Conservation (phyloP, 2,797 vertebrate species). For the Trichosurus vulpecula region DNA sequence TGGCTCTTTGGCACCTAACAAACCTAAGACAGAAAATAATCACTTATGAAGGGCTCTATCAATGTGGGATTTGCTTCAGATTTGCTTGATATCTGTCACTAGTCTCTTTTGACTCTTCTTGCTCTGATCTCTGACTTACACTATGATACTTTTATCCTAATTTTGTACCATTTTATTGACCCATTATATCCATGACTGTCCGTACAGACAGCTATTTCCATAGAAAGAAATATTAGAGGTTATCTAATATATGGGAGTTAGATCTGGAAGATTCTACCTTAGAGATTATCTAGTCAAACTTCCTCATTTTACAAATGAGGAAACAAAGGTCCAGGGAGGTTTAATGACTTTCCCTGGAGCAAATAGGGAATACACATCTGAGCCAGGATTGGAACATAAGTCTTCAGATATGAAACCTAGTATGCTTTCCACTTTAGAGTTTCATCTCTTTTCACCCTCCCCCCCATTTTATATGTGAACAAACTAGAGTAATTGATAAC, state of each 20-base stretch:
- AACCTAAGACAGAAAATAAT: neutral
- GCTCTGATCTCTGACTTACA: neutral
- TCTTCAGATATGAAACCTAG: neutral
- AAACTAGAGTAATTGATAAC: neutral
- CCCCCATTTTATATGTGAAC: neutral
- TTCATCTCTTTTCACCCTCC: neutral
- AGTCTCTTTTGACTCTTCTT: neutral
- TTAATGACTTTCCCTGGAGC: neutral
- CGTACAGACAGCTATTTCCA: neutral
- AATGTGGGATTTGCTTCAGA: neutral
- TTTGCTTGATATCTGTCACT: neutral
- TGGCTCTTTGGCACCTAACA: neutral
- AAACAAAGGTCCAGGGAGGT: neutral
- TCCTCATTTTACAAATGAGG: neutral
- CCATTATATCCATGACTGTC: neutral
- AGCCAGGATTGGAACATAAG: neutral
- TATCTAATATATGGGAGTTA: neutral
- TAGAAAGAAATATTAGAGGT: neutral
- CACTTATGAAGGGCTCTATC: neutral
- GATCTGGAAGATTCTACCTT: neutral
- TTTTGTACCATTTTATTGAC: neutral
- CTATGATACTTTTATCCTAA: neutral
- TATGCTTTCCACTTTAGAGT: neutral
- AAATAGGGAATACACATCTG: neutral
- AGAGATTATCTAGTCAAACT: neutral